phyloP scores from a whole-genome alignment of 92 coral and sea anemone species.

The Siderastrea radians region DNA sequence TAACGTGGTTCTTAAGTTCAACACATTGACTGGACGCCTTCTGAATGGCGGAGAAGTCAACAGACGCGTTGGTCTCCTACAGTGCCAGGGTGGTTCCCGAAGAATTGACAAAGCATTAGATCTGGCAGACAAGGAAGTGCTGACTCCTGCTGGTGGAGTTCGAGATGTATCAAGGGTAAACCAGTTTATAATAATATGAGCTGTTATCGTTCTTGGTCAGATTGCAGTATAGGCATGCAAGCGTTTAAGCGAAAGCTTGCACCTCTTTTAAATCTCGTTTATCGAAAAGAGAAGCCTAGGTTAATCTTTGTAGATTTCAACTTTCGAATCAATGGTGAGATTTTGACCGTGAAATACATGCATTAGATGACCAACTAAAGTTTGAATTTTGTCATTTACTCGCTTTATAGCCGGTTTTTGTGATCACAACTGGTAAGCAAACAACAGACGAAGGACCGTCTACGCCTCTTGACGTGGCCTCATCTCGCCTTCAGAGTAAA shows the following conservation, averaged over 20 bases:
- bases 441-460: constrained; percentile 49
- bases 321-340: too few relatives aligned
- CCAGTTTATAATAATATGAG: not conserved
- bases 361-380: not conserved
- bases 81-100: constrained; percentile 56
- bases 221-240: too few relatives aligned
- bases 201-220: too few relatives aligned
- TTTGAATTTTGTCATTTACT: too few relatives aligned
- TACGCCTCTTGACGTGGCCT: constrained; percentile 46
- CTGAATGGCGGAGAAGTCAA: constrained; percentile 55
- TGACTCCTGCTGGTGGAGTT: constrained; percentile 28
- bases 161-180: constrained; percentile 1
- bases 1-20: constrained; percentile 65
- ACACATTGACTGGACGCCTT: constrained; percentile 69
- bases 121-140: constrained; percentile 79
- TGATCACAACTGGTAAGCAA: constrained; percentile 61
- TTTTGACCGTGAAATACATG: not conserved
- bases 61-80: not conserved
- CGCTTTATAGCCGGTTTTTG: constrained; percentile 49
- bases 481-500: constrained; percentile 29
- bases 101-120: constrained; percentile 81
- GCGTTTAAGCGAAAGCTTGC: too few relatives aligned
- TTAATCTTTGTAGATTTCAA: too few relatives aligned
- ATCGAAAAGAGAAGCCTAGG: too few relatives aligned
- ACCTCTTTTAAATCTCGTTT: too few relatives aligned